Conservation (phyloP, 2,888 invertebrate species). For the Geotrupes spiniger region DNA sequence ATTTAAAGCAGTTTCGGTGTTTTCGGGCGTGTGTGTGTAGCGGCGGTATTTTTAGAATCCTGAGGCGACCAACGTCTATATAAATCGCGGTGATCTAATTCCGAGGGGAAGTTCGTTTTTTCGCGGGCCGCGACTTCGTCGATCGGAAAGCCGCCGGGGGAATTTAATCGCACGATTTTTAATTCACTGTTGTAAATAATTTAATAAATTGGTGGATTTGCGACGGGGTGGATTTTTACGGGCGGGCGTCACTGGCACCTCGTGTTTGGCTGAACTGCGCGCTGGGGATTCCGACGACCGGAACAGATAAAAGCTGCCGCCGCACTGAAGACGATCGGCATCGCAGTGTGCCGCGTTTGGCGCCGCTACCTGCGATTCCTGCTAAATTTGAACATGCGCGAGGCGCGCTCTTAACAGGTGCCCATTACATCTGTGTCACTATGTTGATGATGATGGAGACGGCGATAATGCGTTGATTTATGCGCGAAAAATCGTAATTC, state of each 20-base stretch:
- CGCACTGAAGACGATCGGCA: constrained; percentile 20
- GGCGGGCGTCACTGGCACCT: too few relatives aligned
- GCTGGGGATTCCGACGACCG: constrained; percentile 18
- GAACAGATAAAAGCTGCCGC: constrained; percentile 23
- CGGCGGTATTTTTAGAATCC: too few relatives aligned
- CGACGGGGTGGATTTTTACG: too few relatives aligned
- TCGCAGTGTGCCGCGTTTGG: constrained; percentile 24
- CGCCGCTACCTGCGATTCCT: constrained; percentile 23
- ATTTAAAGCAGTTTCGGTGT: constrained; percentile 10
- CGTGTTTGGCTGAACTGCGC: neutral
- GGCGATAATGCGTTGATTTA: too few relatives aligned
- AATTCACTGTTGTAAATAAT: too few relatives aligned
- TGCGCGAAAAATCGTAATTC: too few relatives aligned
- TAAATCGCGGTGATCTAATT: neutral
- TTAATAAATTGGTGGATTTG: too few relatives aligned
- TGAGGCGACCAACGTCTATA: too few relatives aligned
- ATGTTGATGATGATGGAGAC: neutral
- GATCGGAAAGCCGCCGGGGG: constrained; percentile 1
- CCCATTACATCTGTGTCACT: constrained; percentile 19
- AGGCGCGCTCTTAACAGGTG: constrained; percentile 22
- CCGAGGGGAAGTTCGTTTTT: neutral
- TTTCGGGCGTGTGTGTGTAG: constrained; percentile 8
- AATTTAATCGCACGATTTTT: too few relatives aligned
- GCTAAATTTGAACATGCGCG: constrained; percentile 22
- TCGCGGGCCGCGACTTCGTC: neutral